These are phyloP conservation scores for Hydrolagus affinis DNA, from an alignment of 2,113 vertebrate species.

Conservation along the genomic window DNA sequence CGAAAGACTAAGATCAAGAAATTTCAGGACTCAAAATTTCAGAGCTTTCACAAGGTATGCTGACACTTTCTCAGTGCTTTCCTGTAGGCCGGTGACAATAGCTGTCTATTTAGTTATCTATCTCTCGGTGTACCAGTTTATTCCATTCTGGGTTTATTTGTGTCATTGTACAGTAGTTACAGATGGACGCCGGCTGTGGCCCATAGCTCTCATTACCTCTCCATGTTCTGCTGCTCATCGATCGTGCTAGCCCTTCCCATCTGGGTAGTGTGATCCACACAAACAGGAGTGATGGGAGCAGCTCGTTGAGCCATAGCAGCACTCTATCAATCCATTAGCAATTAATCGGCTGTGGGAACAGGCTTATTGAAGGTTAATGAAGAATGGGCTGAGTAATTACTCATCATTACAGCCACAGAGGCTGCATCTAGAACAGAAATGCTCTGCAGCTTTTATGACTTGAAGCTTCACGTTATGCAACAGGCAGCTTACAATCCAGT, in stretches of 20 bases:
- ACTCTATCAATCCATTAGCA: slow-evolving; percentile 41
- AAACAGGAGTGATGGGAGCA: neutral
- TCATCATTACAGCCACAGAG: slow-evolving; percentile 35
- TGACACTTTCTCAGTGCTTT: neutral
- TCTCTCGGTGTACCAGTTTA: neutral
- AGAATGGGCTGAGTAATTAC: slow-evolving; percentile 40
- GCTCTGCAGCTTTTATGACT: neutral
- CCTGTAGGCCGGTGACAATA: neutral
- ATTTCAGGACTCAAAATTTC: no score
- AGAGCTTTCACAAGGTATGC: neutral
- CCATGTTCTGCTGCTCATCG: slow-evolving; percentile 42
- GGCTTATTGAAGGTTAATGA: slow-evolving; percentile 46
- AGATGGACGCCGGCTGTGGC: slow-evolving; percentile 42
- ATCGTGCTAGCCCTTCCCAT: slow-evolving; percentile 41
- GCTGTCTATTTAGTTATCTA: no score
- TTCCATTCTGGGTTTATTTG: neutral
- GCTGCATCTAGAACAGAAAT: slow-evolving; percentile 33
- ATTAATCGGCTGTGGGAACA: slow-evolving; percentile 37
- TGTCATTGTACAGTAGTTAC: slow-evolving; percentile 36
- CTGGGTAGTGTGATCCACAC: slow-evolving; percentile 29
- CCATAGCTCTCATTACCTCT: slow-evolving; percentile 42
- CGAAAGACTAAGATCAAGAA: no score
- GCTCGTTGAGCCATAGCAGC: slow-evolving; percentile 38
- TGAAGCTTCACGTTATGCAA: neutral
- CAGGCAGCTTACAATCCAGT: neutral